Conservation (phyloP, 1,140 invertebrate species). For the Euwallacea similis region DNA sequence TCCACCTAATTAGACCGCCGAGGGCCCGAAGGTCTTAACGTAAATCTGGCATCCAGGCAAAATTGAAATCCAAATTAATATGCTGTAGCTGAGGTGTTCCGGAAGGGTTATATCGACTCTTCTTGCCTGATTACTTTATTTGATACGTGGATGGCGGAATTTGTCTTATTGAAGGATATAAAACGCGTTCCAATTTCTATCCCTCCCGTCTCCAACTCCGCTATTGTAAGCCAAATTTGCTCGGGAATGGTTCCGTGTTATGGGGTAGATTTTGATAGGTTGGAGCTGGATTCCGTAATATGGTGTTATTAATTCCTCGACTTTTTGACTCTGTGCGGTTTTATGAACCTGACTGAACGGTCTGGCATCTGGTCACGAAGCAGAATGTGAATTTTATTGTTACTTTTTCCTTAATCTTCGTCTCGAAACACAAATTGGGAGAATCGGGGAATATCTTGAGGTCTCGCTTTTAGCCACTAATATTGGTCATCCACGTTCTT, state of each 20-base stretch:
- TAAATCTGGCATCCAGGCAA: constrained; percentile 30
- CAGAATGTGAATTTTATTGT: too few species aligned
- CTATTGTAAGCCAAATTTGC: not conserved
- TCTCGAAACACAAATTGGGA: too few species aligned
- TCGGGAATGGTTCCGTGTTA: not conserved
- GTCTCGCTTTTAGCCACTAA: too few species aligned
- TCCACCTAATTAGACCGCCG: constrained; percentile 9
- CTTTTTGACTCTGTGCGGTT: too few species aligned
- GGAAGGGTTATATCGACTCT: constrained; percentile 33
- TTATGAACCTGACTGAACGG: too few species aligned
- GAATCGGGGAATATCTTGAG: too few species aligned
- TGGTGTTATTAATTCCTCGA: too few species aligned
- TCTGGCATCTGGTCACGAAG: too few species aligned
- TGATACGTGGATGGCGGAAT: constrained; percentile 30
- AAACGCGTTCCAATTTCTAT: constrained; percentile 8
- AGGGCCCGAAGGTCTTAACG: not conserved
- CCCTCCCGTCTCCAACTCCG: not conserved
- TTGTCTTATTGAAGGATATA: constrained; percentile 32
- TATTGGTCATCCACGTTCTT: too few species aligned
- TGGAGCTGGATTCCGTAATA: too few species aligned
- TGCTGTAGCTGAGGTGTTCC: constrained; percentile 26
- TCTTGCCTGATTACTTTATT: constrained; percentile 30
- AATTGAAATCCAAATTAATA: constrained; percentile 34
- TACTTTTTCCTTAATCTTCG: too few species aligned
- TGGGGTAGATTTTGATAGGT: too few species aligned